Conservation (phyloP, 2,797 vertebrate species). For the Crocodylus rhombifer region DNA sequence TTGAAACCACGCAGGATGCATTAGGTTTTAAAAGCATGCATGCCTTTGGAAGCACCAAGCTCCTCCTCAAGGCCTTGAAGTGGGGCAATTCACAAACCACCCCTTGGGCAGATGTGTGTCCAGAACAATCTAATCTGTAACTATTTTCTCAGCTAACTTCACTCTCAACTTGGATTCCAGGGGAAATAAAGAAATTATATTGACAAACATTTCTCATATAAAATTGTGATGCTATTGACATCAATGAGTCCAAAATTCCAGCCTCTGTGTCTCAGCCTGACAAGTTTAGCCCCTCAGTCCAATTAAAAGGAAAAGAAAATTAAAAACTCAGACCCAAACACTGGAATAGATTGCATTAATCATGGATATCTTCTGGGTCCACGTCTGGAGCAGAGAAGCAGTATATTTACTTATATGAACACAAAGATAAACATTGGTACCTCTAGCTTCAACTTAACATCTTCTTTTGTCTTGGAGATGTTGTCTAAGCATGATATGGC, state of each 20-base stretch:
- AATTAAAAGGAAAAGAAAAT: neutral
- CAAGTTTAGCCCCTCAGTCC: neutral
- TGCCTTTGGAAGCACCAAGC: neutral
- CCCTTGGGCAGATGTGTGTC: neutral
- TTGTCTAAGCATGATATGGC: slow-evolving; percentile 91
- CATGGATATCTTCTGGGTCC: too few relatives aligned
- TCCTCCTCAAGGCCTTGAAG: neutral
- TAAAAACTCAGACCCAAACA: neutral
- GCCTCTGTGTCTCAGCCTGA: neutral
- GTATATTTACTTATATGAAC: accelerated
- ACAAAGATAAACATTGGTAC: slow-evolving; percentile 68
- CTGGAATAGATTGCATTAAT: neutral
- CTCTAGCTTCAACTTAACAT: slow-evolving; percentile 95
- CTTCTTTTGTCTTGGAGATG: slow-evolving; percentile 95
- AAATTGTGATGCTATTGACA: neutral
- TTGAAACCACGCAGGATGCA: neutral
- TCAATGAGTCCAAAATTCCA: neutral
- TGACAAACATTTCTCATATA: neutral
- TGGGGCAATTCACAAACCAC: neutral
- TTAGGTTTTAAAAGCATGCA: too few relatives aligned
- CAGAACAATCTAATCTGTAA: neutral
- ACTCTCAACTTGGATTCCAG: accelerated
- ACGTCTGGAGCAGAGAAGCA: too few relatives aligned
- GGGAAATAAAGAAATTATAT: accelerated
- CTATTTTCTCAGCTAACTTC: neutral